These are phyloP conservation scores for Liodrosophila aerea DNA, from an alignment of 2,888 invertebrate species.

Conservation along the genomic window DNA sequence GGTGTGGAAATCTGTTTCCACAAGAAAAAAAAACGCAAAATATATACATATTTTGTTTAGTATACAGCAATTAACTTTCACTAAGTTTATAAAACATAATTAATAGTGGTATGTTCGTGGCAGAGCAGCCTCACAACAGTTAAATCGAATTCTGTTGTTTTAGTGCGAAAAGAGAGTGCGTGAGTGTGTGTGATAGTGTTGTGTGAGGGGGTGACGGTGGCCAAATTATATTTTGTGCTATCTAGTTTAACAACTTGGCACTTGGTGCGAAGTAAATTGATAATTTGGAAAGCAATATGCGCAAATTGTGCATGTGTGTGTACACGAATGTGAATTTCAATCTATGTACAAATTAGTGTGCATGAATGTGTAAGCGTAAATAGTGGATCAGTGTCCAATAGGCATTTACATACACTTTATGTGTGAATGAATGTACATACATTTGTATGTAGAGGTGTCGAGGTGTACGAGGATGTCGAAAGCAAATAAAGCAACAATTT, in stretches of 20 bases:
- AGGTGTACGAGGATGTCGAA: too few species aligned
- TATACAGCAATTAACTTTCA: constrained; percentile 24
- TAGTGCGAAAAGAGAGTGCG: constrained; percentile 40
- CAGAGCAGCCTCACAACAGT: background rate
- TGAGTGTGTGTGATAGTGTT: constrained; percentile 19
- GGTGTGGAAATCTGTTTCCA: constrained; percentile 69
- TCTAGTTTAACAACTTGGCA: constrained; percentile 50
- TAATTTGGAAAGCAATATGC: constrained; percentile 47
- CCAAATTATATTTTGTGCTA: constrained; percentile 50
- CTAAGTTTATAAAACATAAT: constrained; percentile 8
- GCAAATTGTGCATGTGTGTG: background rate
- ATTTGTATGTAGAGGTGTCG: constrained; percentile 12
- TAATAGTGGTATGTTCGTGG: constrained; percentile 22
- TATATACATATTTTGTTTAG: constrained; percentile 18
- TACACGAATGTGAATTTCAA: background rate
- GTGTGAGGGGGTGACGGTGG: constrained; percentile 44
- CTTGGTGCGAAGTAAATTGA: constrained; percentile 43
- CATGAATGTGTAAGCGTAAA: constrained; percentile 27
- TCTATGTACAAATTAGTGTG: constrained; percentile 1
- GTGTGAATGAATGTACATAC: constrained; percentile 17
- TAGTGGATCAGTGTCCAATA: constrained; percentile 10
- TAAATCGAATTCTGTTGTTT: constrained; percentile 22
- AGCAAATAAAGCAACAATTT: constrained; percentile 37
- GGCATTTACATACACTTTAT: constrained; percentile 9
- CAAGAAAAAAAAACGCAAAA: constrained; percentile 53